Evolutionary conservation across 2,113 vertebrate genomes (phyloP).

Genomic region (Megaptera novaeangliae): DNA sequence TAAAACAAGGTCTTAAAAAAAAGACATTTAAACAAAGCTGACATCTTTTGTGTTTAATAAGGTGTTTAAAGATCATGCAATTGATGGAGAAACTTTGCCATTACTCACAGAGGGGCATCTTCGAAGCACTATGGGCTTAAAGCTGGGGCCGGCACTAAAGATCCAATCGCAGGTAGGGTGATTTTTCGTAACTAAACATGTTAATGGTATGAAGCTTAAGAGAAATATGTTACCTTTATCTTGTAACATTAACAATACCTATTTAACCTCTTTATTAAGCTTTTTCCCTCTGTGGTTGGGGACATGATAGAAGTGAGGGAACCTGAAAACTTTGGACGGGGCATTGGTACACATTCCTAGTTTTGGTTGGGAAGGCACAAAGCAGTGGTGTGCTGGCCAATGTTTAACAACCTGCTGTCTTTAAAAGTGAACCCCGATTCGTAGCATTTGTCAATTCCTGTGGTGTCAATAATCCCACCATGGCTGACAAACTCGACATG

Average conservation of each 20-base stretch:
- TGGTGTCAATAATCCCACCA: not conserved
- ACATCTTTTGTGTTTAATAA: slow-evolving; percentile 70
- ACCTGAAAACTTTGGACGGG: not conserved
- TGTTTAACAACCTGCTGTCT: not conserved
- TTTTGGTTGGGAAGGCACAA: not conserved
- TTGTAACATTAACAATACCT: not conserved
- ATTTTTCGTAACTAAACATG: not conserved
- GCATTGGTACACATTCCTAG: not conserved
- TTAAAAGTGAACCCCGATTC: not conserved
- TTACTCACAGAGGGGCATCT: slow-evolving; percentile 96
- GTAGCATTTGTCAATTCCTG: not conserved
- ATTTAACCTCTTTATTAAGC: not conserved
- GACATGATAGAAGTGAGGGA: not conserved
- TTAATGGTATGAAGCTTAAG: not conserved
- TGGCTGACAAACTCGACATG: not conserved
- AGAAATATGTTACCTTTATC: not conserved
- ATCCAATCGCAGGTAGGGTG: slow-evolving; percentile 93
- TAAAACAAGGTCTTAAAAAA: not conserved
- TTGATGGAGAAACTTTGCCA: slow-evolving; percentile 95
- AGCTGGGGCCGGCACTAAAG: slow-evolving; percentile 94
- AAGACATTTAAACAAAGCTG: not conserved
- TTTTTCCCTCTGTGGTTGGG: not conserved
- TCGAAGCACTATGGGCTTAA: slow-evolving; percentile 93
- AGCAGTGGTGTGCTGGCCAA: not conserved
- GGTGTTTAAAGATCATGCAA: slow-evolving; percentile 96